Conservation (phyloP, 2,797 vertebrate genomes). For the Hozukius guyotensis region DNA sequence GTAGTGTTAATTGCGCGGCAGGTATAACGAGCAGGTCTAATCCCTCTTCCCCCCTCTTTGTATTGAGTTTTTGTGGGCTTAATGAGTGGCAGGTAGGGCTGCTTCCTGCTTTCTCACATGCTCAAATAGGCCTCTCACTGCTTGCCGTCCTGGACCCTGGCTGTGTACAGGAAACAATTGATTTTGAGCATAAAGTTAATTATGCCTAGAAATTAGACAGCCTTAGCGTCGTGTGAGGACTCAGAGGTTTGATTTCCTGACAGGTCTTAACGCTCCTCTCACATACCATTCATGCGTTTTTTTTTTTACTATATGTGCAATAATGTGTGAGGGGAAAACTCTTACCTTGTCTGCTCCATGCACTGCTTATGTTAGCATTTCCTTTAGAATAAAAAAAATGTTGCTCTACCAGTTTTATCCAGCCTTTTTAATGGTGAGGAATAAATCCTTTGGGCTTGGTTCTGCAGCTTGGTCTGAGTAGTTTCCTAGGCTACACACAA, state of each 20-base stretch:
- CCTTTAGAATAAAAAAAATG: not conserved
- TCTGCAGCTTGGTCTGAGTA: slow-evolving; percentile 87
- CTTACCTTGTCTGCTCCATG: slow-evolving; percentile 52
- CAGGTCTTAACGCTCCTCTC: slow-evolving; percentile 67
- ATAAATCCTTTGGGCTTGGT: slow-evolving; percentile 82
- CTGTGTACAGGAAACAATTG: slow-evolving; percentile 88
- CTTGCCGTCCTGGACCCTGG: slow-evolving; percentile 84
- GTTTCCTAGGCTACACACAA: slow-evolving; percentile 91
- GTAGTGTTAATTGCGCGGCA: slow-evolving; percentile 88
- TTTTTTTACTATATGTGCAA: slow-evolving; percentile 14
- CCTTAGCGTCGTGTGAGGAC: slow-evolving; percentile 67
- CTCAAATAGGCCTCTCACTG: slow-evolving; percentile 85
- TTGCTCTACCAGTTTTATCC: slow-evolving; percentile 32
- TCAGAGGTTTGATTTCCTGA: slow-evolving; percentile 69
- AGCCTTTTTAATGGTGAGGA: slow-evolving; percentile 42
- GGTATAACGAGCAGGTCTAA: slow-evolving; percentile 88
- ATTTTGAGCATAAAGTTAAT: slow-evolving; percentile 88
- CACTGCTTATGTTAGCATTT: not conserved
- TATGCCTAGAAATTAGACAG: slow-evolving; percentile 85
- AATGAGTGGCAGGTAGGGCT: slow-evolving; percentile 89
- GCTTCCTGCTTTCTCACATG: slow-evolving; percentile 88
- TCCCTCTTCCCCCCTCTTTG: slow-evolving; percentile 82
- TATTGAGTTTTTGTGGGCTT: slow-evolving; percentile 87
- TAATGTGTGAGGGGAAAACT: slow-evolving; percentile 25
- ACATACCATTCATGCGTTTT: slow-evolving; percentile 44